Evolutionary conservation across 2,888 invertebrate genomes (phyloP).

Genomic region (Ptychoptera albimana): DNA sequence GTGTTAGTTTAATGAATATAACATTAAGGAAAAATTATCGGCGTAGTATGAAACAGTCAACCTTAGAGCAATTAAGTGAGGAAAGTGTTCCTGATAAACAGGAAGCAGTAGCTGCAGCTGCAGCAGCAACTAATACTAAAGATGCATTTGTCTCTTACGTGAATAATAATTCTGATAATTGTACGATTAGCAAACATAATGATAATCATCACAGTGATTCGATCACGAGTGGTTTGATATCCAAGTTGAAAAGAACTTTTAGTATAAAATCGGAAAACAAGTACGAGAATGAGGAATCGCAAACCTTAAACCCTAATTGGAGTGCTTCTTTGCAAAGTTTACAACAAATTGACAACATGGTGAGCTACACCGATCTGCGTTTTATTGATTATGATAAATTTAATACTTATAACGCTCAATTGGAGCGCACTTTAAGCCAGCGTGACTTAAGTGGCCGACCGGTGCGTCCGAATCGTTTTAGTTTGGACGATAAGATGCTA

Average conservation of each 20-base stretch:
- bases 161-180: too few relatives aligned
- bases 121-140: too few relatives aligned
- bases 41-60: slow-evolving; percentile 23
- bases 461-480: too few relatives aligned
- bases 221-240: slow-evolving; percentile 22
- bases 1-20: slow-evolving; percentile 27
- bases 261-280: slow-evolving; percentile 17
- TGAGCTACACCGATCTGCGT: slow-evolving; percentile 39
- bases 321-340: slow-evolving; percentile 35
- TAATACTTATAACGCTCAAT: slow-evolving; percentile 30
- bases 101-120: too few relatives aligned
- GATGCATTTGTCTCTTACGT: too few relatives aligned
- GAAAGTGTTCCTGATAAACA: slow-evolving; percentile 13
- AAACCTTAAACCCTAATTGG: slow-evolving; percentile 32
- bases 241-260: slow-evolving; percentile 23
- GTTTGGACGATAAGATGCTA: too few relatives aligned
- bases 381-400: slow-evolving; percentile 39
- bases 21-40: slow-evolving; percentile 21
- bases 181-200: too few relatives aligned
- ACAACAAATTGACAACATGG: slow-evolving; percentile 37
- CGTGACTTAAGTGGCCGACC: slow-evolving; percentile 4
- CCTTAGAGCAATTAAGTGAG: slow-evolving; percentile 27
- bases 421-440: slow-evolving; percentile 22
- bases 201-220: slow-evolving; percentile 3
- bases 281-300: slow-evolving; percentile 16